These are phyloP conservation scores for Triplophysa yarkandensis DNA, from an alignment of 2,797 vertebrate species.

Conservation along the genomic window DNA sequence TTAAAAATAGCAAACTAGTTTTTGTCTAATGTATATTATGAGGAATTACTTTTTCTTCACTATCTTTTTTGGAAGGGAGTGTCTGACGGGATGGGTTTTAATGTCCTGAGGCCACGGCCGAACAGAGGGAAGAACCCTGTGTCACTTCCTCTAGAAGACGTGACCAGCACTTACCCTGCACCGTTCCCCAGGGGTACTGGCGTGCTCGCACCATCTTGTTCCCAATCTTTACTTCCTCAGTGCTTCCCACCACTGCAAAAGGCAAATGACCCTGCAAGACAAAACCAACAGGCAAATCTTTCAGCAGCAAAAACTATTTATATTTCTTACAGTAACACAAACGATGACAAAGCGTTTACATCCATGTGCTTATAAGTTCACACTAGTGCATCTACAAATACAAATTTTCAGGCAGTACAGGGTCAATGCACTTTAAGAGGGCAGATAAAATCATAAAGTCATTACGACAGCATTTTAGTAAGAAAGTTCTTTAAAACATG, in stretches of 20 bases:
- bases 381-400: not conserved
- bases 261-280: constrained; percentile 90
- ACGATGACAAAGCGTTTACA: constrained; percentile 2
- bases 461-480: not conserved
- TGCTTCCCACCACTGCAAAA: constrained; percentile 96
- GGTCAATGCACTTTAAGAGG: constrained; percentile 47
- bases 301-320: constrained; percentile 20
- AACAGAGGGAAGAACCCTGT: constrained; percentile 29
- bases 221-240: constrained; percentile 96
- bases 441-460: not conserved
- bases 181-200: constrained; percentile 98
- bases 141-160: constrained; percentile 69
- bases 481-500: not conserved
- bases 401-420: not conserved
- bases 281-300: constrained; percentile 40
- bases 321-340: constrained; percentile 8
- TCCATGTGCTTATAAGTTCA: not conserved
- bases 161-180: constrained; percentile 86
- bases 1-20: too few relatives aligned
- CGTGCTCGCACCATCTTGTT: constrained; percentile 99
- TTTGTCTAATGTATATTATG: not conserved
- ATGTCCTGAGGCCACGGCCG: constrained; percentile 25
- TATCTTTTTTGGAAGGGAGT: not conserved
- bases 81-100: not conserved
- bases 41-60: not conserved